A percentile compares a stretch with the other conserved stretches of the same genome.
These are phyloP conservation scores for Microdon myrmicae DNA, from an alignment of 2,888 invertebrate genomes.

Conservation along the genomic window DNA sequence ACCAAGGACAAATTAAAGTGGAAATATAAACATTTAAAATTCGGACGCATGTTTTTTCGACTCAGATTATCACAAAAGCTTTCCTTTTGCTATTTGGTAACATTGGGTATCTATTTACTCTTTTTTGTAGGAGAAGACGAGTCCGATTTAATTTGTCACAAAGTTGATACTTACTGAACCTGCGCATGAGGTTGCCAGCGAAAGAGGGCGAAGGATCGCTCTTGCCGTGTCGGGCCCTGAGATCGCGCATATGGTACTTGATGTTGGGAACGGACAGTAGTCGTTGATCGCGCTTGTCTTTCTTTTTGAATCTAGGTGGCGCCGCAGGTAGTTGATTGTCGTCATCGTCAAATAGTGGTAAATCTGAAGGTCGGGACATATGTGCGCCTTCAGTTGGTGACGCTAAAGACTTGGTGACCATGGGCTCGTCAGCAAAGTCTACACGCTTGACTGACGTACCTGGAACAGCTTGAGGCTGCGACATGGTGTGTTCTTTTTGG, in stretches of 20 bases:
- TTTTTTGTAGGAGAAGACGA: slow-evolving; percentile 3
- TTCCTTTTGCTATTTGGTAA: slow-evolving; percentile 41
- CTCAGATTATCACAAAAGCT: slow-evolving; percentile 50
- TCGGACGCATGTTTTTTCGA: too few species aligned
- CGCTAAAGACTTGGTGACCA: slow-evolving; percentile 52
- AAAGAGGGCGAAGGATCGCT: slow-evolving; percentile 69
- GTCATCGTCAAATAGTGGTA: slow-evolving; percentile 70
- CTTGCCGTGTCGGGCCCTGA: slow-evolving; percentile 61
- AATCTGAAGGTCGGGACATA: slow-evolving; percentile 72
- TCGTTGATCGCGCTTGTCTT: slow-evolving; percentile 73
- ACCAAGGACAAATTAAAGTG: slow-evolving; percentile 38
- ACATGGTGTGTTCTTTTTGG: slow-evolving; percentile 54
- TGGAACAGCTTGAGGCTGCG: slow-evolving; percentile 56
- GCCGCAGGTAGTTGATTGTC: slow-evolving; percentile 68
- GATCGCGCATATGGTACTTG: slow-evolving; percentile 70
- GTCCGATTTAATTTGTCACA: slow-evolving; percentile 18
- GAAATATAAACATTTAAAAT: slow-evolving; percentile 35
- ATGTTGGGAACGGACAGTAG: slow-evolving; percentile 82
- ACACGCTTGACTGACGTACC: slow-evolving; percentile 57
- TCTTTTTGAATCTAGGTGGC: slow-evolving; percentile 70
- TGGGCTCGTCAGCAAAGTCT: slow-evolving; percentile 63
- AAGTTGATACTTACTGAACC: slow-evolving; percentile 86
- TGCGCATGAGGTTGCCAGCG: slow-evolving; percentile 81
- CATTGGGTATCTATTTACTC: slow-evolving; percentile 8
- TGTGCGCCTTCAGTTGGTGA: slow-evolving; percentile 59